Evolutionary conservation across 2,888 invertebrate genomes (phyloP), one percentile per base, ranked within the genome.

Genomic region (Odontocolon sp.): DNA sequence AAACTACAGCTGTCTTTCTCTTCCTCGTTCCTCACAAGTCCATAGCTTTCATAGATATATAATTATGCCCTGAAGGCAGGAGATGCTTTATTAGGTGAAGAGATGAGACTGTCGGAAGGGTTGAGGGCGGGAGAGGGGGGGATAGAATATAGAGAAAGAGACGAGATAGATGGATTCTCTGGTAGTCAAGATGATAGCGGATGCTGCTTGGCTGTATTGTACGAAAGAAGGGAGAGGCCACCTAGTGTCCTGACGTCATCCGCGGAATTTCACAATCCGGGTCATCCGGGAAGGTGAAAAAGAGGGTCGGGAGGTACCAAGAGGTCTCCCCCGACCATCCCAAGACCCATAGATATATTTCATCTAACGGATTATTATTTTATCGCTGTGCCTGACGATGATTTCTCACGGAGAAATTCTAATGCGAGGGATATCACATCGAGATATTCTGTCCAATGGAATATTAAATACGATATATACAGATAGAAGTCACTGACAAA

Each of bases 31-130:
- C 11, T 31, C 28, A 5, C 50, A 14, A 59, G 50, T 9, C 40
- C 8, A 23, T 28, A 36, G 21, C 69, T 52, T 69, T 26, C 52
- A 64, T 57, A 74, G 73, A 73, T 57, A 61, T 54, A 63, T 68
- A 74, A 79, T 77, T 66, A 77, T 66, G 64, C 61, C 77, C 57
- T 28, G 31, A 31, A 42, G 70, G 63, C 57, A 64, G 70, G 63
- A 52, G 64, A 77, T 74, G 74, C 77, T 77, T 79, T 79, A 71
- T 68, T 74, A 71, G 74, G 74, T 77, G 77, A 74, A 42, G 63
- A 54, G 50, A 63, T 63, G 63, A 68, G 63, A 66, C 50, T 26
- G 54, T 45, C 54, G 47, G 14, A 8, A 11, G 28, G 14, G 9
- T 21, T 26, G 33, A 36, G 21, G 45, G 31, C 8, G 18, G 26